These are phyloP conservation scores for Anguilla rostrata DNA, from an alignment of 2,113 vertebrate species.

Conservation along the genomic window DNA sequence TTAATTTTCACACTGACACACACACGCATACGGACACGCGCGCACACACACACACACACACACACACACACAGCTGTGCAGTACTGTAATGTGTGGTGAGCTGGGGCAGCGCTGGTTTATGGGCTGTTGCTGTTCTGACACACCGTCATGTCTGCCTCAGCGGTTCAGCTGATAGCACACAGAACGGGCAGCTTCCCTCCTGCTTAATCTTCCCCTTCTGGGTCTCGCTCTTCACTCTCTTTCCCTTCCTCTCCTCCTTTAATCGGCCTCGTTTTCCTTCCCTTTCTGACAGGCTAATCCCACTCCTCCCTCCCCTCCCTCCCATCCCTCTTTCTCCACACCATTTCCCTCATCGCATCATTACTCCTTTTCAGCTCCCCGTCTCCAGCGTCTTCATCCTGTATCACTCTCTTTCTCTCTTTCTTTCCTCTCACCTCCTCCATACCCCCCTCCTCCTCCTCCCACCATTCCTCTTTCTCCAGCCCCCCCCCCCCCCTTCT, in stretches of 20 bases:
- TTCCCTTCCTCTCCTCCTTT: neutral
- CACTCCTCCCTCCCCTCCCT: neutral
- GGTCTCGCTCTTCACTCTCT: neutral
- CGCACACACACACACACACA: too few relatives aligned
- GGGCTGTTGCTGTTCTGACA: neutral
- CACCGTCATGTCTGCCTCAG: neutral
- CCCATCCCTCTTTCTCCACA: neutral
- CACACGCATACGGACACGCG: neutral
- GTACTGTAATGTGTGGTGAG: neutral
- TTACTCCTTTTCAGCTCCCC: neutral
- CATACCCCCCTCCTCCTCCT: neutral
- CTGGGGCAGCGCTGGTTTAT: neutral
- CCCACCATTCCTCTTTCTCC: neutral
- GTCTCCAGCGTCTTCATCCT: neutral
- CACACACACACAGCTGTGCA: constrained; percentile 29
- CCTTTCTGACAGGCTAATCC: neutral
- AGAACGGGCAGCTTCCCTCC: neutral
- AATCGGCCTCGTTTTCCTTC: neutral
- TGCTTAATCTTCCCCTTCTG: neutral
- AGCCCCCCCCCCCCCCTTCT: neutral
- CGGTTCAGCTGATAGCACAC: neutral
- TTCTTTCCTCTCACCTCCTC: neutral
- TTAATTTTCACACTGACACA: constrained; percentile 23
- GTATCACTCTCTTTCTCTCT: neutral
- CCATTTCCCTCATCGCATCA: neutral